Evolutionary conservation across 2,113 vertebrate species (phyloP).

Genomic region (Rhombomys opimus): DNA sequence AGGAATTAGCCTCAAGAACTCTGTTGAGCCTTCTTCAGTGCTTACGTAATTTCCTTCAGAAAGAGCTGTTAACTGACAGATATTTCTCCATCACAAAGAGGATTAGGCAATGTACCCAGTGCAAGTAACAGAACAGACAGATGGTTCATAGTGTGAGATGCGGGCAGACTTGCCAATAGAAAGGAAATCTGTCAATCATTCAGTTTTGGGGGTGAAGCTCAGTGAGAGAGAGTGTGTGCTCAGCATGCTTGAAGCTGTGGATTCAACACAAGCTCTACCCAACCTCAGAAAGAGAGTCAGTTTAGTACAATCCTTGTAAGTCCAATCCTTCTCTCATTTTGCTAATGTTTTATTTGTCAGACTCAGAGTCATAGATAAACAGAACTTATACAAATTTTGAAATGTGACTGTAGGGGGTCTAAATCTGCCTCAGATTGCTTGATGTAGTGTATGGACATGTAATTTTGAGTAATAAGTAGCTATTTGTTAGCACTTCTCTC

Average conservation of each 20-base stretch:
- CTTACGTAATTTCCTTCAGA: constrained; percentile 1
- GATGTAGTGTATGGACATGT: neutral
- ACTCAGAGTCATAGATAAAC: neutral
- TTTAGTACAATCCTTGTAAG: neutral
- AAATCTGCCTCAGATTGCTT: neutral
- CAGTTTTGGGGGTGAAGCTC: neutral
- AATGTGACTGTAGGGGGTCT: neutral
- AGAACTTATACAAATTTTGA: neutral
- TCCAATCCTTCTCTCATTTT: neutral
- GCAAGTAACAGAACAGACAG: constrained; percentile 13
- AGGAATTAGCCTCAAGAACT: neutral
- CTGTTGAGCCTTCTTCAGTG: neutral
- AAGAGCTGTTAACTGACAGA: neutral
- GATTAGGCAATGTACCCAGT: neutral
- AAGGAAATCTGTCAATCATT: neutral
- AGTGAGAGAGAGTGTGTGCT: neutral
- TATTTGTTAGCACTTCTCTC: neutral
- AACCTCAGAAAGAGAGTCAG: neutral
- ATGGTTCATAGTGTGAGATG: neutral
- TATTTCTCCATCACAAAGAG: constrained; percentile 15
- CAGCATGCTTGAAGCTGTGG: neutral
- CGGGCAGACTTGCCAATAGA: neutral
- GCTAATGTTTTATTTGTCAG: constrained; percentile 3
- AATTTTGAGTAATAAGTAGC: neutral
- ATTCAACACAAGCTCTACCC: neutral